phyloP scores from a whole-genome alignment of 2,888 invertebrate species.

The Cryptosula pallasiana region DNA sequence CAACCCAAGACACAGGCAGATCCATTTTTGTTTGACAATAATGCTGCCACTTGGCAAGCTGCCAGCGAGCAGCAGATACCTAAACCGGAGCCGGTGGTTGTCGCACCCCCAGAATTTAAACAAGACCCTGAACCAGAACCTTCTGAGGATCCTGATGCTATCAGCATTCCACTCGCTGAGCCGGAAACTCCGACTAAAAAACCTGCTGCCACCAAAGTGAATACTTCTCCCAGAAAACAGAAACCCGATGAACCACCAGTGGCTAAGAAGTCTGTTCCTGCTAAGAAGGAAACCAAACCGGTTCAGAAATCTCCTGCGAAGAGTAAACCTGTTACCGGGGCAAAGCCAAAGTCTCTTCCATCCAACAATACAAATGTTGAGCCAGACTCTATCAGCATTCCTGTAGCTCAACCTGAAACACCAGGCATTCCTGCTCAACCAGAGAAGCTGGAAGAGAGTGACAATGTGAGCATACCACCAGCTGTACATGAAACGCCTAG shows the following conservation, averaged over 20 bases:
- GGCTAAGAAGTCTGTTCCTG: not conserved
- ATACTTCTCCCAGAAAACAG: not conserved
- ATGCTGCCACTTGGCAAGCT: conserved; percentile 13
- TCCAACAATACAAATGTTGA: not conserved
- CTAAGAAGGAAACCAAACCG: conserved; percentile 1
- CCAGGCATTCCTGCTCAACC: not conserved
- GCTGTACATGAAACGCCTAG: not conserved
- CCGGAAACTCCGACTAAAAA: conserved; percentile 4
- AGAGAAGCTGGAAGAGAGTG: not conserved
- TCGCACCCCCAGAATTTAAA: conserved; percentile 8
- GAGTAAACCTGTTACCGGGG: not conserved
- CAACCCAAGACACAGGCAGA: not conserved
- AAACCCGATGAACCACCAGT: not conserved
- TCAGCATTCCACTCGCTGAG: conserved; percentile 4
- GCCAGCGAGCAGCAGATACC: not conserved
- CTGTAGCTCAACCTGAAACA: not conserved
- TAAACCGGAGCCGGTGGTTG: not conserved
- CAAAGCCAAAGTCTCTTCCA: not conserved
- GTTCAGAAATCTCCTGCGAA: not conserved
- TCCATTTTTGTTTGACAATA: conserved; percentile 4
- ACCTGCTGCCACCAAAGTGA: not conserved
- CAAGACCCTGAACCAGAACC: conserved; percentile 6
- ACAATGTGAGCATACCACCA: not conserved
- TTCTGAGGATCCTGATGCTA: not conserved
- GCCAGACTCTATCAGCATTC: not conserved